Base-by-base conservation (phyloP, 2,797 vertebrate genomes). In the Pipistrellus nathusii region DNA sequence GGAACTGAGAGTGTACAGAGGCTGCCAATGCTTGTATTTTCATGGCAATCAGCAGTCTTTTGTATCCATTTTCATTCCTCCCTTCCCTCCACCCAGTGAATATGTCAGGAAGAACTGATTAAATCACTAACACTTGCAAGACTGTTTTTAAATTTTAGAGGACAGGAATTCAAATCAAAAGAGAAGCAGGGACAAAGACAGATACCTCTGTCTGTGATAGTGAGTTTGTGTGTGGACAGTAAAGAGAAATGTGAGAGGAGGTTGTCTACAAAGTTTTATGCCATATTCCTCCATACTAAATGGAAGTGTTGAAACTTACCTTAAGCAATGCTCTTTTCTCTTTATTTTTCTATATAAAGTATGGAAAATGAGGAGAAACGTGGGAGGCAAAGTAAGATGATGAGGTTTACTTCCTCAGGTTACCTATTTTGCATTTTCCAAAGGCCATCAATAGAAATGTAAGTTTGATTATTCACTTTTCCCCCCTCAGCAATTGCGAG, bases 381-480 rank as follows among this genome's bases (percentile, higher is more conserved):
- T 35, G 41, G 44, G 25, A 89, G 41, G 8, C 32, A 14, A 2
- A 10, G 14, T 64, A 38, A 62, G 25, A 44, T 59, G 32, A 72
- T 41, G 7, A 66, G 14, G 2, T 14, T 13, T 13, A 59, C 25
- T 59, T 35, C 3, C 71, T 4, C 20, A 84, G 66, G 30, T 77
- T 66, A 32, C 32, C n/a, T 73, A 15, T 21, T 78, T 83, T 71
- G 85, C 30, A n/a, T 38, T 83, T 90, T 71, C 35, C 38, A 85
- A 86, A 89, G 21, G 81, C 2, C 14, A 72, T n/a, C 69, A 66
- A 66, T 46, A 75, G 53, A 86, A 84, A 84, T 35, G 12, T 55
- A 76, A 62, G 15, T 38, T 72, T 72, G 21, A 59, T 57, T 51
- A 83, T 81, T 91, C n/a, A 21, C 23, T 48, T 89, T 46, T 30